Evolutionary conservation across 1,140 invertebrate species (phyloP), one percentile per base, ranked within the genome.

Genomic region (Frieseomelitta varia): DNA sequence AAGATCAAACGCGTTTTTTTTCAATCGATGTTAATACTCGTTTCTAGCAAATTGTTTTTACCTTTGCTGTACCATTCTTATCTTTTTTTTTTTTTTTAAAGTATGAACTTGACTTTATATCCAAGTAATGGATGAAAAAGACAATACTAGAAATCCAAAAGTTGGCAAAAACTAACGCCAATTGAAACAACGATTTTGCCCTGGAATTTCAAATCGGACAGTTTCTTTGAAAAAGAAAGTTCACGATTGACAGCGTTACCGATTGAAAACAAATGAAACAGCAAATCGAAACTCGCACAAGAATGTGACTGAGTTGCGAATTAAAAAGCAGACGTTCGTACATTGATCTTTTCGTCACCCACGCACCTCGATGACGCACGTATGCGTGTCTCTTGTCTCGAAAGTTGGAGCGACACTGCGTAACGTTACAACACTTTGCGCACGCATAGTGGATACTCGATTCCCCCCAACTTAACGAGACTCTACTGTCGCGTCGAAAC

Each of bases 321-420:
- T 82, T 69, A 47, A 77, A 47, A 58, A 58, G 34, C 53, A 30
- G 34, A 68, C 39, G 51, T 4, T 68, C 81, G 53, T 68, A 55
- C 73, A 71, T 83, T 76, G 75, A 83, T 71, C 81, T 83, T 71
- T 79, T 83, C 65, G 71, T 79, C 67, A 68, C 65, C 75, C 55
- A 53, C 81, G 81, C 39, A 53, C 39, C 75, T 83, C 65, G 75
- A 83, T 83, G 21, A 79, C 65, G 67, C 81, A 39, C 39, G 24
- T 83, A 83, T 83, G 27, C 39, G 24, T 83, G 79, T 83, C 81
- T 78, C 74, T 77, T 83, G 74, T 82, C 74, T 78, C 53, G 34
- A 51, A 83, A 83, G 74, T 77, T 82, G 55, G 55, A 83, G 74
- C 58, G 63, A 65, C 74, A 77, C 30, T 34, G 24, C 61, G 72